Evolutionary conservation across 2,113 vertebrate species (phyloP), one percentile per base, ranked within the genome.

Genomic region (Hypocryptadius cinnamomeus): DNA sequence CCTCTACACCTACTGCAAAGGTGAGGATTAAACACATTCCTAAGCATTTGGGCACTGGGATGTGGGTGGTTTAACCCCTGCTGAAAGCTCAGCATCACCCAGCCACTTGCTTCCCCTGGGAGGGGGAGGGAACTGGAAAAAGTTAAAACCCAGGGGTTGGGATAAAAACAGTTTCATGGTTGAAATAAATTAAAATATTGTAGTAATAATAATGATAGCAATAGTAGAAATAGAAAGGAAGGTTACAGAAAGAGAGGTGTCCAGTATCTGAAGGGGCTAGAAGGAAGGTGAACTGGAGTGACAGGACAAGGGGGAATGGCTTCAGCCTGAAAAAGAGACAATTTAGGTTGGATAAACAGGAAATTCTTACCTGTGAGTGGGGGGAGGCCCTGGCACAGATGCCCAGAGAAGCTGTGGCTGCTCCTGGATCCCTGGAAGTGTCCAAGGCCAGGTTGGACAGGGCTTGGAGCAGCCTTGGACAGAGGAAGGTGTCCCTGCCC

Each of bases 1-100:
- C 95, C 98, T 99, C 15, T 99, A 99, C 96, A 99, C 99, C 7
- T 99, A 98, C 88, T 99, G 99, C 98, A 99, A 99, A 97, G 99
- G 99, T 89, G 87, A 54, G 64, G 10, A 6, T 28, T 10, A 0
- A 69, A 20, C 54, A 11, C 33, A 0, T 44, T 10, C 27, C 53
- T 27, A 0, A 37, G 37, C 18, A 1, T 23, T 6, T 60, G 47
- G 53, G 54, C 83, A 39, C 5, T 22, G 59, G 65, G 28, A 8
- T 66, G 28, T 9, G 27, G 27, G 24, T 16, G 25, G 9, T 79
- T 53, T 73, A 17, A 28, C 8, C 66, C 50, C 45, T 0, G 1
- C 39, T 24, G 37, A 5, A 63, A 84, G 44, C 65, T 85, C 45
- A 27, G 44, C 33, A 8, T 13, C 27, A 5, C 16, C 9, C 19